A percentile compares a stretch with the other conserved stretches of the same genome.
Conservation (phyloP, 2,113 vertebrate genomes). For the Sinocyclocheilus grahami region DNA sequence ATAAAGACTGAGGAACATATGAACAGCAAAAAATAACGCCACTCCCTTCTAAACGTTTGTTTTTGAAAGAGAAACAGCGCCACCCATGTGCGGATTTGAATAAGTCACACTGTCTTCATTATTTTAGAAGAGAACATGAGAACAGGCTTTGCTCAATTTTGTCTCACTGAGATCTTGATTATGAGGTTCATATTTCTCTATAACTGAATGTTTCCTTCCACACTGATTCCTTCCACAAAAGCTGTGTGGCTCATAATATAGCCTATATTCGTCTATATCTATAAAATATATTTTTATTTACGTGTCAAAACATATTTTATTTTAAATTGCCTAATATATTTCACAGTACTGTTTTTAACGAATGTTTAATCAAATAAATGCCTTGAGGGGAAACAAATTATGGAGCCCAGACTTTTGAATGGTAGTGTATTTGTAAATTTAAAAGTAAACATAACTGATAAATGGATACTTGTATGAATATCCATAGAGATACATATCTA, state of each 20-base stretch:
- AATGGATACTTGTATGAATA: background rate
- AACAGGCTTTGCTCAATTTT: background rate
- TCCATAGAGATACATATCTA: background rate
- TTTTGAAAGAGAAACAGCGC: conserved; percentile 60
- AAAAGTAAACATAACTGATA: background rate
- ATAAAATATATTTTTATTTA: too few species aligned
- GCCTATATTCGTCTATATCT: background rate
- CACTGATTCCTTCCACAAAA: background rate
- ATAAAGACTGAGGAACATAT: background rate
- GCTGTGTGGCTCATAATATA: background rate
- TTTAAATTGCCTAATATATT: too few species aligned
- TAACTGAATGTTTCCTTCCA: background rate
- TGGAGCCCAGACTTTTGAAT: too few species aligned
- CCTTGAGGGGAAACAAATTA: too few species aligned
- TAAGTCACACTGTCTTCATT: background rate
- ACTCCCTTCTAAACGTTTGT: background rate
- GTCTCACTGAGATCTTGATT: background rate
- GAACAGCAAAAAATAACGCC: background rate
- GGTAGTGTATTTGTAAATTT: too few species aligned
- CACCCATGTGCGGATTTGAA: conserved; percentile 43
- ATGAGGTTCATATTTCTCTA: background rate
- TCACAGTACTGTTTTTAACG: too few species aligned
- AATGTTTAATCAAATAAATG: too few species aligned
- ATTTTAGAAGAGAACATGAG: background rate
- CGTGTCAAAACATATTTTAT: too few species aligned